These are phyloP conservation scores for Talpa occidentalis DNA, from an alignment of 2,113 vertebrate genomes.

Conservation along the genomic window DNA sequence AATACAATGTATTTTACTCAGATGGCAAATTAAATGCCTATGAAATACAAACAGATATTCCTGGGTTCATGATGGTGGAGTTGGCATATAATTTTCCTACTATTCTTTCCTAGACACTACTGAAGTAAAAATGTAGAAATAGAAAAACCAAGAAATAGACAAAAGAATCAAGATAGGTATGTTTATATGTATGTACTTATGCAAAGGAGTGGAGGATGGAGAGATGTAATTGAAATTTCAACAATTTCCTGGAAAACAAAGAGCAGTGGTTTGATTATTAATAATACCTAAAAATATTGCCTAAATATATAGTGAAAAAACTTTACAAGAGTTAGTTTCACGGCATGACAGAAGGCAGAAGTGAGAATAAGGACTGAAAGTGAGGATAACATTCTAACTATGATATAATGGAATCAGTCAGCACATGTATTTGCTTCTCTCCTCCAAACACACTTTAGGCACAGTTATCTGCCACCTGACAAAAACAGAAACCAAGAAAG, in stretches of 20 bases:
- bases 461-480: neutral
- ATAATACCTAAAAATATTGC: neutral
- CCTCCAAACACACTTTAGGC: neutral
- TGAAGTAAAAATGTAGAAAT: constrained; percentile 9
- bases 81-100: neutral
- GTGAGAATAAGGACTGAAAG: neutral
- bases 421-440: neutral
- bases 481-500: neutral
- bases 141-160: neutral
- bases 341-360: neutral
- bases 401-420: neutral
- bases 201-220: neutral
- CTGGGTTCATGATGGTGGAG: neutral
- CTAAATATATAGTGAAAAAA: neutral
- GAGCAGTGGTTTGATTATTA: neutral
- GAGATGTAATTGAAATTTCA: constrained; percentile 19
- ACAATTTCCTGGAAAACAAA: neutral
- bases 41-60: neutral
- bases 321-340: neutral
- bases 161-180: neutral
- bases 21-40: neutral
- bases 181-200: neutral
- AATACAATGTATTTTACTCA: neutral
- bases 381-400: neutral
- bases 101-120: neutral